Percentiles rank a stretch among this genome's conserved stretches.
Conservation (phyloP, 2,113 vertebrate genomes). For the Buteo buteo region DNA sequence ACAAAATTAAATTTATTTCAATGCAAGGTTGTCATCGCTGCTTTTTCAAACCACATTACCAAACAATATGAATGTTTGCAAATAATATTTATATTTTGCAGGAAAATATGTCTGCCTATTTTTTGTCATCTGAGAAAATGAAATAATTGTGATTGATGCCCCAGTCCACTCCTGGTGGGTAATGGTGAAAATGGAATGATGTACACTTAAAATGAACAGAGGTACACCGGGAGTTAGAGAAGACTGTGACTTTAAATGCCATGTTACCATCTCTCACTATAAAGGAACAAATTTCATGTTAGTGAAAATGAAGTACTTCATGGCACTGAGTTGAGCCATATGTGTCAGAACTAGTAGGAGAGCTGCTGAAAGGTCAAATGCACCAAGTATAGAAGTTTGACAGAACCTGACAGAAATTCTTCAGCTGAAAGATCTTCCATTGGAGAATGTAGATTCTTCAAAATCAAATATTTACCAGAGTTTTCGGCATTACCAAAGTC, state of each 20-base stretch:
- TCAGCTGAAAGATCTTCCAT: background rate
- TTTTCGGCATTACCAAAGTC: background rate
- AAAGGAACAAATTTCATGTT: background rate
- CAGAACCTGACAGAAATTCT: background rate
- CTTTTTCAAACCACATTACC: background rate
- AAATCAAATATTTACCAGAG: background rate
- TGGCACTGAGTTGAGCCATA: background rate
- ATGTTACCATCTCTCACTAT: background rate
- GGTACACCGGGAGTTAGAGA: background rate
- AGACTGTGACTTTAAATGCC: background rate
- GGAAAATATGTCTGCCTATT: background rate
- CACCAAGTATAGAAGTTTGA: background rate
- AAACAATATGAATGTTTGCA: background rate
- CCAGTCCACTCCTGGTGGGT: background rate
- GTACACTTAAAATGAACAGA: background rate
- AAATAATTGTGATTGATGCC: background rate
- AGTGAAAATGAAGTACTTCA: background rate
- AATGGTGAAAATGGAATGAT: background rate
- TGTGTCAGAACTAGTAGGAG: background rate
- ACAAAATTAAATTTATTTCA: constrained; percentile 1
- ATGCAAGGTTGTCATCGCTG: background rate
- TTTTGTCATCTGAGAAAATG: background rate
- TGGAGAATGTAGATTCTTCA: background rate
- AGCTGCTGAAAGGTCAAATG: background rate
- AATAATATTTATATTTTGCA: background rate